Evolutionary conservation across 2,113 vertebrate genomes (phyloP).

Genomic region (Paedocypris sp.): DNA sequence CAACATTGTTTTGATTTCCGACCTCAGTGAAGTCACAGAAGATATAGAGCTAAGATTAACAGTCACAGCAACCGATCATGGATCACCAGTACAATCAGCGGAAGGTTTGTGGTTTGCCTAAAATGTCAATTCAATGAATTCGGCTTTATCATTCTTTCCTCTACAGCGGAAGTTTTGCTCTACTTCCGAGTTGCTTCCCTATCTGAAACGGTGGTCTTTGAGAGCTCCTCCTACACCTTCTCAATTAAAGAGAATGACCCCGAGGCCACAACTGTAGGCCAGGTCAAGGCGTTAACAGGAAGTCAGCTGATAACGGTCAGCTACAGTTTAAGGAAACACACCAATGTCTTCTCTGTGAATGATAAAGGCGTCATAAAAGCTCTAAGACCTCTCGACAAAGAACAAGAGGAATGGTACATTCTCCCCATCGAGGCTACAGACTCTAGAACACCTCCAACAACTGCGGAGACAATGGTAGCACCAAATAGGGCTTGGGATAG

Average conservation of each 20-base stretch:
- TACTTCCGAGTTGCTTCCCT: constrained; percentile 40
- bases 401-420: constrained; percentile 53
- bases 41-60: constrained; percentile 47
- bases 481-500: neutral
- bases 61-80: constrained; percentile 57
- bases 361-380: constrained; percentile 48
- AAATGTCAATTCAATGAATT: neutral
- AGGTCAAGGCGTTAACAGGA: constrained; percentile 49
- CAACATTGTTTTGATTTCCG: constrained; percentile 51
- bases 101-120: constrained; percentile 47
- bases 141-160: neutral
- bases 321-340: constrained; percentile 54
- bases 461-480: constrained; percentile 53
- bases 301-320: constrained; percentile 34
- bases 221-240: constrained; percentile 59
- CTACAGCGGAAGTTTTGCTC: constrained; percentile 49
- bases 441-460: constrained; percentile 50
- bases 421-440: constrained; percentile 60
- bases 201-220: constrained; percentile 48
- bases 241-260: constrained; percentile 49
- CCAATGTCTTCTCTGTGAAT: constrained; percentile 52
- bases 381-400: constrained; percentile 47
- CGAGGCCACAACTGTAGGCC: constrained; percentile 41
- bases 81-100: constrained; percentile 48
- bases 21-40: constrained; percentile 42